These are phyloP conservation scores for Dryococelus australis DNA, from an alignment of 2,888 invertebrate species.

Conservation along the genomic window DNA sequence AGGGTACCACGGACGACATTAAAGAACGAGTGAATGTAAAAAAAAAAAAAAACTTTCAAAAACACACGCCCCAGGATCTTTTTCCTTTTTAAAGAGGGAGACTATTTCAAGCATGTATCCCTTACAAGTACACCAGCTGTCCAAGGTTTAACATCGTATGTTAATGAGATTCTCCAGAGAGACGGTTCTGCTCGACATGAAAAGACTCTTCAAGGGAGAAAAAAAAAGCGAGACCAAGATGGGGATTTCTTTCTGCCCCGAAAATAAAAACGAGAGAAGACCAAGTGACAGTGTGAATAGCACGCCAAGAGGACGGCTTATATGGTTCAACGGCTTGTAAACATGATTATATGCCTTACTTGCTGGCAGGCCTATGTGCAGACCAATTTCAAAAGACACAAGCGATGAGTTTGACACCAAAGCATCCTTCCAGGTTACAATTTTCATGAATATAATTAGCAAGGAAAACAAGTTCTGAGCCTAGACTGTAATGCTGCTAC, in stretches of 20 bases:
- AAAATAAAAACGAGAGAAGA: not conserved
- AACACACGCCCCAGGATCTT: not conserved
- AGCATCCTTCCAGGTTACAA: too few species aligned
- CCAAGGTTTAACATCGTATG: conserved; percentile 3
- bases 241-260: not conserved
- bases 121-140: not conserved
- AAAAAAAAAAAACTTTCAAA: not conserved
- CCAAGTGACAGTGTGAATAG: conserved; percentile 2
- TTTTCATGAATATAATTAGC: too few species aligned
- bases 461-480: too few species aligned
- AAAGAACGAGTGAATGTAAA: conserved; percentile 11
- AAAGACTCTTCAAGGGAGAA: not conserved
- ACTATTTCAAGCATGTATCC: conserved; percentile 11
- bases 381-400: too few species aligned
- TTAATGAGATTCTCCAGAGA: not conserved
- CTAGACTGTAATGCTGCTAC: too few species aligned
- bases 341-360: not conserved
- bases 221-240: not conserved
- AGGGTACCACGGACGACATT: not conserved
- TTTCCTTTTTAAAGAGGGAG: not conserved
- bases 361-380: not conserved
- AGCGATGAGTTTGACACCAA: too few species aligned
- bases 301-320: not conserved
- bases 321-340: not conserved
- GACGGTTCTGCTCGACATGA: conserved; percentile 11